These are phyloP conservation scores for Regulus satrapa DNA, from an alignment of 2,113 vertebrate genomes.

Conservation along the genomic window DNA sequence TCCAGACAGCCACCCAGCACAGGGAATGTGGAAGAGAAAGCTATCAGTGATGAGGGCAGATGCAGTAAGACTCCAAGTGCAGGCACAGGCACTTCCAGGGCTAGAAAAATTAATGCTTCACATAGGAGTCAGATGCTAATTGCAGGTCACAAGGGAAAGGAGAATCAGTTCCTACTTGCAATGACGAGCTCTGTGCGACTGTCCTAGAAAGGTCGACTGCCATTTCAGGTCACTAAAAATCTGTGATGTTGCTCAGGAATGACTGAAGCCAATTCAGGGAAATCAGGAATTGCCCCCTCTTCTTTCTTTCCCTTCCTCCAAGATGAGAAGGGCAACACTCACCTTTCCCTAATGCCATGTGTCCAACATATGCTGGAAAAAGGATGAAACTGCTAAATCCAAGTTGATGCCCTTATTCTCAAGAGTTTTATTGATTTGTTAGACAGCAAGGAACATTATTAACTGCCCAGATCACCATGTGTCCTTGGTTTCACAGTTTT, in stretches of 20 bases:
- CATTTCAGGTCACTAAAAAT: background rate
- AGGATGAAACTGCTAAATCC: background rate
- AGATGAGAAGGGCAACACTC: background rate
- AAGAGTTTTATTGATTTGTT: background rate
- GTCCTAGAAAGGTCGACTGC: background rate
- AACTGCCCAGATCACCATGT: background rate
- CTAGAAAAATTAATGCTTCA: background rate
- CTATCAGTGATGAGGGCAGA: background rate
- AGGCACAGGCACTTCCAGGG: background rate
- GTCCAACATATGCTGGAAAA: background rate
- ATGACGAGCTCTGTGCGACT: accelerated
- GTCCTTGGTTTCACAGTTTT: background rate
- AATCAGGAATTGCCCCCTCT: background rate
- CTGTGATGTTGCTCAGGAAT: background rate
- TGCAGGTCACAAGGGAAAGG: background rate
- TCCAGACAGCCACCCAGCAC: background rate
- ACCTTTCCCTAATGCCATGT: background rate
- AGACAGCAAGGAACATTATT: background rate
- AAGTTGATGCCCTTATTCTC: background rate
- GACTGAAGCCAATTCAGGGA: background rate
- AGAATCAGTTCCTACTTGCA: background rate
- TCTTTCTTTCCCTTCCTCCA: background rate
- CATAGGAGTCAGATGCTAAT: background rate
- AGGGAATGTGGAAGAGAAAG: background rate
- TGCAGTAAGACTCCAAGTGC: background rate